Evolutionary conservation across 1,140 invertebrate species (phyloP).

Genomic region (Chironomus tepperi): DNA sequence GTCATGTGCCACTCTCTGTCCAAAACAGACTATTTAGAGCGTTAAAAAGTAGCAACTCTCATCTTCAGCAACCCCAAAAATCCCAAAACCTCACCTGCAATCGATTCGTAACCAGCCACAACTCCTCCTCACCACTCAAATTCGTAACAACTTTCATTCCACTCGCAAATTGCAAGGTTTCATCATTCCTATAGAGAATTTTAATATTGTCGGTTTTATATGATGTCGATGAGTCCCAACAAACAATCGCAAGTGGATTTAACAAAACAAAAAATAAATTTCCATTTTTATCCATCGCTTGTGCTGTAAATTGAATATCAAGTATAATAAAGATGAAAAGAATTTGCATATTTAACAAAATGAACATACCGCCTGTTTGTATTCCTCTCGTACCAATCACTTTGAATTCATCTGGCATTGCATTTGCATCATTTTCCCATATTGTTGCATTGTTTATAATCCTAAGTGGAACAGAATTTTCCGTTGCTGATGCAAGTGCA

Average conservation of each 20-base stretch:
- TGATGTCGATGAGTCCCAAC: constrained; percentile 43
- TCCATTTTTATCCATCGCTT: constrained; percentile 44
- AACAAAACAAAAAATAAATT: constrained; percentile 45
- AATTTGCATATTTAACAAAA: not conserved
- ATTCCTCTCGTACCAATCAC: constrained; percentile 28
- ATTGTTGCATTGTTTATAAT: constrained; percentile 42
- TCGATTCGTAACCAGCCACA: constrained; percentile 51
- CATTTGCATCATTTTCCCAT: constrained; percentile 37
- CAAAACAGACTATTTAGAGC: no score
- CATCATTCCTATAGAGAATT: constrained; percentile 35
- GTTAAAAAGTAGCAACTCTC: not conserved
- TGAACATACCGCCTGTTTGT: not conserved
- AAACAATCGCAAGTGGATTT: constrained; percentile 43
- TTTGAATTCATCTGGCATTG: constrained; percentile 40
- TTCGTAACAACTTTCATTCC: constrained; percentile 52
- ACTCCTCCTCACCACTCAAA: constrained; percentile 45
- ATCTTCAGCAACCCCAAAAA: not conserved
- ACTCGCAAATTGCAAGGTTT: constrained; percentile 51
- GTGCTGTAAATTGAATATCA: constrained; percentile 29
- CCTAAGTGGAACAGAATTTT: constrained; percentile 46
- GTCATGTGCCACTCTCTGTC: no score
- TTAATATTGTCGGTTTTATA: constrained; percentile 35
- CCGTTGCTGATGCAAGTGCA: constrained; percentile 46
- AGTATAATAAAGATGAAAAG: not conserved
- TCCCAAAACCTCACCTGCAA: constrained; percentile 39